phyloP scores from a whole-genome alignment of 1,140 invertebrate genomes.

The Drosophila watanabei region DNA sequence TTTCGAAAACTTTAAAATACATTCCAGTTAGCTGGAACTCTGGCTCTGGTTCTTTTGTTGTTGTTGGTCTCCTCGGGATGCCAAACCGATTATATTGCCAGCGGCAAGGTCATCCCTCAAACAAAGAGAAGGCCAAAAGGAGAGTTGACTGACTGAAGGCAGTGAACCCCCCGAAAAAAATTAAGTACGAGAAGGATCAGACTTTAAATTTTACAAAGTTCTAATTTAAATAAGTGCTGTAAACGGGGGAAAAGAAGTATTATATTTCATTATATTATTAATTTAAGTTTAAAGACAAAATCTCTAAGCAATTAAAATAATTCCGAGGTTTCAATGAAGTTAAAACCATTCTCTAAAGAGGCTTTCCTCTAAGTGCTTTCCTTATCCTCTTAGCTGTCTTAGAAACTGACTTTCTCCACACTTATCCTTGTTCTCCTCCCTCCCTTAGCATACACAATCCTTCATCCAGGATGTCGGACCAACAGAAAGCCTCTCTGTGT shows the following conservation, averaged over 20 bases:
- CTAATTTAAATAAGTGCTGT: neutral
- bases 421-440: neutral
- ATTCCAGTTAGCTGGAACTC: conserved; percentile 26
- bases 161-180: conserved; percentile 19
- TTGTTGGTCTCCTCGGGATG: conserved; percentile 15
- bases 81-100: conserved; percentile 18
- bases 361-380: neutral
- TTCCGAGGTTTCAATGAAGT: neutral
- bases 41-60: conserved; percentile 17
- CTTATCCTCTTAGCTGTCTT: neutral
- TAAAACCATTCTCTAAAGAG: neutral
- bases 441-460: conserved; percentile 19
- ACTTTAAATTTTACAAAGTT: neutral
- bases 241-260: neutral
- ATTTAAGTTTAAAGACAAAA: too few species aligned
- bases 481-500: conserved; percentile 92
- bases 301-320: neutral
- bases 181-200: conserved; percentile 3
- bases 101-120: conserved; percentile 56
- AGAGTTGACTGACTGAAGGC: conserved; percentile 58
- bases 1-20: conserved; percentile 45
- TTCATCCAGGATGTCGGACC: conserved; percentile 76
- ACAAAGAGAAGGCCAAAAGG: conserved; percentile 49
- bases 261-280: too few species aligned
- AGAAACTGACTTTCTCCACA: conserved; percentile 11